Evolutionary conservation across 2,888 invertebrate genomes (phyloP).

Genomic region (Noctuana brunneofusca): DNA sequence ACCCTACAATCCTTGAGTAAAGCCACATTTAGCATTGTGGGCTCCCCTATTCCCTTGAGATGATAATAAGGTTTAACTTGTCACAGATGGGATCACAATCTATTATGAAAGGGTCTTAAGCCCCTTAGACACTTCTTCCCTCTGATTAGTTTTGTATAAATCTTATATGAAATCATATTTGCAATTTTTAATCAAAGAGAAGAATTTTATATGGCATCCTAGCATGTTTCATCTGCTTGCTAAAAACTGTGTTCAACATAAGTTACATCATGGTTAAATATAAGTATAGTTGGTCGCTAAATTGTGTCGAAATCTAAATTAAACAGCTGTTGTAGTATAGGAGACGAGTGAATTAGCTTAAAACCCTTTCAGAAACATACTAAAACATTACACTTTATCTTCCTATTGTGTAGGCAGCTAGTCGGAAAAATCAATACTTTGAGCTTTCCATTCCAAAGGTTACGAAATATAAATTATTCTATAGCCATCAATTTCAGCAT

Average conservation of each 20-base stretch:
- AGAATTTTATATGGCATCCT: too few species aligned
- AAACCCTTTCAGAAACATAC: background rate
- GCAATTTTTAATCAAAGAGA: too few species aligned
- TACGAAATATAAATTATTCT: constrained; percentile 25
- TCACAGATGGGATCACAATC: too few species aligned
- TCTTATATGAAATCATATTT: too few species aligned
- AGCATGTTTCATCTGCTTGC: background rate
- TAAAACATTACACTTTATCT: constrained; percentile 33
- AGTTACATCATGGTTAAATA: too few species aligned
- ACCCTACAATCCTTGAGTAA: too few species aligned
- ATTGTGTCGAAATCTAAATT: background rate
- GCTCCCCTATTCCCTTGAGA: too few species aligned
- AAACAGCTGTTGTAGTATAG: background rate
- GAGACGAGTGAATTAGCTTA: background rate
- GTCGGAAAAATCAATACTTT: constrained; percentile 75
- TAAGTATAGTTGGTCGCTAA: background rate
- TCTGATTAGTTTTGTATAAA: too few species aligned
- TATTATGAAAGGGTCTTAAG: too few species aligned
- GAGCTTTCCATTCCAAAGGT: constrained; percentile 30
- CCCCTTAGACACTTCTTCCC: too few species aligned
- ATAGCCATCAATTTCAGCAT: background rate
- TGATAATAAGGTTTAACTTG: too few species aligned
- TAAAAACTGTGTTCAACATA: background rate
- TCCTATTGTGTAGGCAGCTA: constrained; percentile 61
- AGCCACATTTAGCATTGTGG: too few species aligned